A percentile compares a stretch with the other conserved stretches of the same genome.
phyloP scores from a whole-genome alignment of 2,797 vertebrate species.

The Carapus acus region DNA sequence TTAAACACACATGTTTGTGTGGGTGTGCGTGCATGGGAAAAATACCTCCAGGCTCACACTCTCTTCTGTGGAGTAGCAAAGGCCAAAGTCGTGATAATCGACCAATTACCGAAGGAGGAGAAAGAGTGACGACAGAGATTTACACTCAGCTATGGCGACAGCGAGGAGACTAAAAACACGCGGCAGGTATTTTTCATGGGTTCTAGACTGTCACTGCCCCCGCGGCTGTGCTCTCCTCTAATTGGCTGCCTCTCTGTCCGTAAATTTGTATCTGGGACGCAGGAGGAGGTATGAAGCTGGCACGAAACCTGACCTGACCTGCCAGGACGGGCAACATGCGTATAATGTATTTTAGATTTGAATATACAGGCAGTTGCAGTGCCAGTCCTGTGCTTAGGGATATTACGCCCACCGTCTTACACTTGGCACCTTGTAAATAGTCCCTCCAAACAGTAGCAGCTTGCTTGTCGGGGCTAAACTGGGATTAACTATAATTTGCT shows the following conservation, averaged over 20 bases:
- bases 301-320: slow-evolving; percentile 1
- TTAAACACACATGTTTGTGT: slow-evolving; percentile 34
- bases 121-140: not conserved
- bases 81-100: not conserved
- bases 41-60: not conserved
- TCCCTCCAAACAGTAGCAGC: too few species aligned
- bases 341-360: slow-evolving; percentile 22
- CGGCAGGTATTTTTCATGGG: not conserved
- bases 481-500: too few species aligned
- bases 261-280: not conserved
- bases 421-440: too few species aligned
- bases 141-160: not conserved
- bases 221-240: not conserved
- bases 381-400: too few species aligned
- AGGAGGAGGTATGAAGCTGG: not conserved
- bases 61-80: not conserved
- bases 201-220: not conserved
- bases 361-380: slow-evolving; percentile 6
- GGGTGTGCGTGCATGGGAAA: not conserved
- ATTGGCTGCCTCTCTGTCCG: not conserved
- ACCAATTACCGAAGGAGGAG: not conserved
- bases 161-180: slow-evolving; percentile 1
- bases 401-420: too few species aligned
- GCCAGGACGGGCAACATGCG: not conserved
- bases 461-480: too few species aligned